These are phyloP conservation scores for Ascidia mentula DNA, from an alignment of 23 tunicate genomes.

Conservation along the genomic window DNA sequence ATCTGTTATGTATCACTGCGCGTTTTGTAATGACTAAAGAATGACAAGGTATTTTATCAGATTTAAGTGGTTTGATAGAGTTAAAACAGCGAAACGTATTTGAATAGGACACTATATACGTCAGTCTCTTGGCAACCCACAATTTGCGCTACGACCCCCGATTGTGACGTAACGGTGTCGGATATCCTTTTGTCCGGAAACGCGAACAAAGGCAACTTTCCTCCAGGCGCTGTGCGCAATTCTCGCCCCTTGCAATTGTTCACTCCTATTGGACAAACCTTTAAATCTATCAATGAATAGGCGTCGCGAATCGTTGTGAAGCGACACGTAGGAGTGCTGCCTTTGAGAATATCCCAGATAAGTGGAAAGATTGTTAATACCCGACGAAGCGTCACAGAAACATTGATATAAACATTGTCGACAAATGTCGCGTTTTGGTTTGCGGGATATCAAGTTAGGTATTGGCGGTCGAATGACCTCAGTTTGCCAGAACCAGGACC, in stretches of 20 bases:
- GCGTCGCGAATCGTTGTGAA: not conserved
- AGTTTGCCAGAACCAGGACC: not conserved
- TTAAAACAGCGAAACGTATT: no score
- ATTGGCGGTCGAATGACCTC: not conserved
- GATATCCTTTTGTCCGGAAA: not conserved
- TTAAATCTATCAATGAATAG: not conserved
- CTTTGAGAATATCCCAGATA: not conserved
- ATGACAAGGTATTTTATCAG: no score
- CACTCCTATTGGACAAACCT: not conserved
- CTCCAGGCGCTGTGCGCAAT: not conserved
- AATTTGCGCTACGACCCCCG: not conserved
- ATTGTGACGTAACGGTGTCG: slow-evolving; percentile 10
- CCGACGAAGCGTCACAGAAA: not conserved
- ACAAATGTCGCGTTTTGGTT: not conserved
- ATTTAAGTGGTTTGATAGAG: no score
- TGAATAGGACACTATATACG: no score
- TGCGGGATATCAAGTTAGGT: not conserved
- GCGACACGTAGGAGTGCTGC: no score
- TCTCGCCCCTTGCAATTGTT: not conserved
- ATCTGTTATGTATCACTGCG: no score
- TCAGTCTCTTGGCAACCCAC: not conserved
- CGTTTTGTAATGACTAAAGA: no score
- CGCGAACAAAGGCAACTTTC: not conserved
- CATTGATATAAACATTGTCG: slow-evolving; percentile 4
- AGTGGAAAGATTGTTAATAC: not conserved